phyloP scores from a whole-genome alignment of 1,140 invertebrate species.

The Periplaneta americana region DNA sequence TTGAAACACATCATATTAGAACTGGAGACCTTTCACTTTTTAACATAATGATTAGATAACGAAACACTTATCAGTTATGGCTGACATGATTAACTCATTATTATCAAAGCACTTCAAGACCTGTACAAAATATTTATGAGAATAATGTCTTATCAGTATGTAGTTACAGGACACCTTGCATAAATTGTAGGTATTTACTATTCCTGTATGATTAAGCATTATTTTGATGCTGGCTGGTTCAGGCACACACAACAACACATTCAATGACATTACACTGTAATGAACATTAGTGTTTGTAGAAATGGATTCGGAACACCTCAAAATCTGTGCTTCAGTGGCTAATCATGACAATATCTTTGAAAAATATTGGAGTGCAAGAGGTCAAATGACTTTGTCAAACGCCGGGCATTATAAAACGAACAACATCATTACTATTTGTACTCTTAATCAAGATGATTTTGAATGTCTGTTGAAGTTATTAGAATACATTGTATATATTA shows the following conservation, averaged over 20 bases:
- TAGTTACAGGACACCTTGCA: background rate
- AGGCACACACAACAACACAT: background rate
- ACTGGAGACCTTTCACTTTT: background rate
- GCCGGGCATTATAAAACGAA: too few species aligned
- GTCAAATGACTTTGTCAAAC: too few species aligned
- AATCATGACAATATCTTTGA: too few species aligned
- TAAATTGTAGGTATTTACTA: background rate
- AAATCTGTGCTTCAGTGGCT: too few species aligned
- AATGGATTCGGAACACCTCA: too few species aligned
- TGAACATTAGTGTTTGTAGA: too few species aligned
- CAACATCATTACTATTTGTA: too few species aligned
- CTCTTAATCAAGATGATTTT: too few species aligned
- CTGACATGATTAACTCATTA: background rate
- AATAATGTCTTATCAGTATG: background rate
- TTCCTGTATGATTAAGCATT: background rate
- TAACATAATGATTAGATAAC: background rate
- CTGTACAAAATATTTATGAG: background rate
- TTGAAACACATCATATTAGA: background rate
- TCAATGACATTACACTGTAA: background rate
- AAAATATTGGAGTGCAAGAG: too few species aligned
- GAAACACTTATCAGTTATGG: background rate
- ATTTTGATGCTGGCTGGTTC: background rate
- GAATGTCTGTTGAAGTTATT: too few species aligned
- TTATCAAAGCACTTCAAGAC: background rate
- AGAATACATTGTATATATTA: too few species aligned